These are phyloP conservation scores for Lanius ludovicianus DNA, from an alignment of 2,113 vertebrate species.

Conservation along the genomic window DNA sequence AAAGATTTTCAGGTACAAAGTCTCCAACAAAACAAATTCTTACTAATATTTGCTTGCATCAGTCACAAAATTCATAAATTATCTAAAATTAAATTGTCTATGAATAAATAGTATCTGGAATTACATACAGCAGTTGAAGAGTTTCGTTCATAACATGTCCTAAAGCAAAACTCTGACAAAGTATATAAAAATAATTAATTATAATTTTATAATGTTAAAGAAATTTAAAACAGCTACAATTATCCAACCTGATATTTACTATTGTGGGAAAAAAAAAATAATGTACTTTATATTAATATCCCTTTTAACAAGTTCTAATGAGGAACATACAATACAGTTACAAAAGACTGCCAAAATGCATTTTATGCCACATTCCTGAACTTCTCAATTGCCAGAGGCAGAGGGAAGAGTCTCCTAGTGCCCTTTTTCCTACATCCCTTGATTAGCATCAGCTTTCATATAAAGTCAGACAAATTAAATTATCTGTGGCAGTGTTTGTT, in stretches of 20 bases:
- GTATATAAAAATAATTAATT: neutral
- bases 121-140: neutral
- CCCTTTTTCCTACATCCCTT: neutral
- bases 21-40: neutral
- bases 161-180: neutral
- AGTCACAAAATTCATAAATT: neutral
- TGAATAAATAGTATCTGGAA: neutral
- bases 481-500: slow-evolving; percentile 11
- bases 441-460: neutral
- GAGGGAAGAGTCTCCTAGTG: neutral
- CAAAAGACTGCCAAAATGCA: neutral
- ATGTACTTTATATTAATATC: neutral
- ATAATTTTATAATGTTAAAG: neutral
- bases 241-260: neutral
- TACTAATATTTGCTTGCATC: neutral
- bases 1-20: neutral
- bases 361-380: neutral
- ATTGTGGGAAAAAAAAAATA: neutral
- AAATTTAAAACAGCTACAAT: neutral
- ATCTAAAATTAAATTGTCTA: neutral
- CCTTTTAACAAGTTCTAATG: neutral
- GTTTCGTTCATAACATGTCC: neutral
- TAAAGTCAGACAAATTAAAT: slow-evolving; percentile 41
- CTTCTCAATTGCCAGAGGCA: neutral
- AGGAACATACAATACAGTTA: neutral